These are phyloP conservation scores for Drosophila mimetica DNA, from an alignment of 2,888 invertebrate species.

Conservation along the genomic window DNA sequence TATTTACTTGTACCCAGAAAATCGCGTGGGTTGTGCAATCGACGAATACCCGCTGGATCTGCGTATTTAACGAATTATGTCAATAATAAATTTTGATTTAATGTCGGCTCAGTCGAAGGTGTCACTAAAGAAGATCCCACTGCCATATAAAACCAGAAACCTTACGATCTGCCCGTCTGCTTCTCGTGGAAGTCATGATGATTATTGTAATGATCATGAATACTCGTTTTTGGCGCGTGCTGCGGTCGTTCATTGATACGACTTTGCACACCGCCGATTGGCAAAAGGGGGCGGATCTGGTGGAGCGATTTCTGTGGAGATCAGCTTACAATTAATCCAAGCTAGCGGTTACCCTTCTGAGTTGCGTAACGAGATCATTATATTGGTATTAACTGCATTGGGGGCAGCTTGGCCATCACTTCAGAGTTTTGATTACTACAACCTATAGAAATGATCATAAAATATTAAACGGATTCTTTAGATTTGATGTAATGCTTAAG, in stretches of 20 bases:
- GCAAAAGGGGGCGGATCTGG: slow-evolving; percentile 62
- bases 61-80: slow-evolving; percentile 49
- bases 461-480: no score
- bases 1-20: slow-evolving; percentile 23
- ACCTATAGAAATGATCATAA: background rate
- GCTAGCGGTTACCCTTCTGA: slow-evolving; percentile 3
- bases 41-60: slow-evolving; percentile 34
- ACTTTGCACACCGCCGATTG: slow-evolving; percentile 4
- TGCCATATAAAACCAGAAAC: slow-evolving; percentile 56
- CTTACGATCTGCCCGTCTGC: slow-evolving; percentile 10
- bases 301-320: slow-evolving; percentile 8
- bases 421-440: background rate
- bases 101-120: slow-evolving; percentile 32
- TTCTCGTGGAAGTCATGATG: background rate
- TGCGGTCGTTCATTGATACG: slow-evolving; percentile 51
- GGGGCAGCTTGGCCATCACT: background rate
- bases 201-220: slow-evolving; percentile 23
- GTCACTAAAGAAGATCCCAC: slow-evolving; percentile 20
- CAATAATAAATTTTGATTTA: slow-evolving; percentile 58
- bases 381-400: background rate
- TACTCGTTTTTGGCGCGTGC: slow-evolving; percentile 60
- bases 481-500: no score
- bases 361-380: background rate
- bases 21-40: slow-evolving; percentile 48
- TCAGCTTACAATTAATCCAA: slow-evolving; percentile 43